phyloP scores from a whole-genome alignment of 2,888 invertebrate genomes.

The Nemotelus pantherinus region DNA sequence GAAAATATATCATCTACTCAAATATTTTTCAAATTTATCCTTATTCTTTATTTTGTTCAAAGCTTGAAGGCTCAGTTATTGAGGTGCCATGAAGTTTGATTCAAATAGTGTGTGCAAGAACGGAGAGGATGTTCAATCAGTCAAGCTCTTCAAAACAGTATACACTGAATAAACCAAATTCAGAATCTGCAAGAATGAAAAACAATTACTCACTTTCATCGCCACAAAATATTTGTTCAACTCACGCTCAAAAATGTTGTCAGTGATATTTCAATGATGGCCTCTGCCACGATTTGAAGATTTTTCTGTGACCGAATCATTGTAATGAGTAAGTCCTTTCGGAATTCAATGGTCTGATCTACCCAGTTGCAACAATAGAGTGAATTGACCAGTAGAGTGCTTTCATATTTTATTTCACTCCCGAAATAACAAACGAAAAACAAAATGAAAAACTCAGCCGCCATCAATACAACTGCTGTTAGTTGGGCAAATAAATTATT shows the following conservation, averaged over 20 bases:
- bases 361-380: slow-evolving; percentile 33
- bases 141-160: too few relatives aligned
- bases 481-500: slow-evolving; percentile 38
- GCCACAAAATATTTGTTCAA: neutral
- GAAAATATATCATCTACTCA: too few relatives aligned
- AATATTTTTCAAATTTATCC: too few relatives aligned
- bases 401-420: slow-evolving; percentile 21
- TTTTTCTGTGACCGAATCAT: slow-evolving; percentile 27
- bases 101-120: too few relatives aligned
- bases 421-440: slow-evolving; percentile 25
- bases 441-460: neutral
- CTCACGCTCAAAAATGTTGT: slow-evolving; percentile 35
- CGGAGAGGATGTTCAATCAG: too few relatives aligned
- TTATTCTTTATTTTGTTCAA: too few relatives aligned
- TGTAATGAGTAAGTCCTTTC: slow-evolving; percentile 10
- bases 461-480: slow-evolving; percentile 45
- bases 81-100: too few relatives aligned
- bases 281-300: slow-evolving; percentile 3
- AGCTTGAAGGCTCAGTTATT: too few relatives aligned
- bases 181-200: too few relatives aligned
- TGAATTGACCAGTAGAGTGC: neutral
- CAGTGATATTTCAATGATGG: slow-evolving; percentile 14
- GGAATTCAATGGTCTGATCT: slow-evolving; percentile 16
- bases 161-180: too few relatives aligned
- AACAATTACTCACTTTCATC: too few relatives aligned